Conservation (phyloP, 2,113 vertebrate species). For the Probosciger aterrimus region DNA sequence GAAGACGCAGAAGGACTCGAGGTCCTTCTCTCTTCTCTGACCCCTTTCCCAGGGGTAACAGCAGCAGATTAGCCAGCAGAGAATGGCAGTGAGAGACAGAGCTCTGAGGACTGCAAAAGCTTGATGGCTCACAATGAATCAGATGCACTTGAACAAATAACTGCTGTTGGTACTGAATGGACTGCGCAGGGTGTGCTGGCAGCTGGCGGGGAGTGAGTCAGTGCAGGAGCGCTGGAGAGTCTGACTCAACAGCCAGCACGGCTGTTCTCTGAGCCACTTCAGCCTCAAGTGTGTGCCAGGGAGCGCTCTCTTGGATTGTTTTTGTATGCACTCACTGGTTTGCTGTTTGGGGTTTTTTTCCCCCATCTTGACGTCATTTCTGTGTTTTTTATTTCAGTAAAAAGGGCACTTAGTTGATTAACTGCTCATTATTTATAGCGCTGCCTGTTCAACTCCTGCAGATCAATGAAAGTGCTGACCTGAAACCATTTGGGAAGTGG, state of each 20-base stretch:
- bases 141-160: not conserved
- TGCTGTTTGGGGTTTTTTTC: not conserved
- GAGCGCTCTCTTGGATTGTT: not conserved
- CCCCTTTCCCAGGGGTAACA: not conserved
- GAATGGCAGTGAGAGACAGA: not conserved
- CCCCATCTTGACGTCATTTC: not conserved
- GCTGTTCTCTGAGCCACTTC: not conserved
- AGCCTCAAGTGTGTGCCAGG: not conserved
- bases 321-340: not conserved
- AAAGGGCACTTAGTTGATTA: slow-evolving; percentile 10
- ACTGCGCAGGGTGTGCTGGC: rapidly evolving
- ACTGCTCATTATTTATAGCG: not conserved
- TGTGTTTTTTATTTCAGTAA: not conserved
- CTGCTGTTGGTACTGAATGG: not conserved
- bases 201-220: not conserved
- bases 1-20: not conserved
- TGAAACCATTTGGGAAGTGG: rapidly evolving
- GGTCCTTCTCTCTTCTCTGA: not conserved
- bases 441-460: not conserved
- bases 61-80: not conserved
- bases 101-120: not conserved
- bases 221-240: not conserved
- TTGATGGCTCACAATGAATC: not conserved
- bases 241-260: not conserved
- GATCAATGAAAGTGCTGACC: not conserved